Evolutionary conservation across 1,140 invertebrate genomes (phyloP), one percentile per base, ranked within the genome.

Genomic region (Heliconius eleuchia): DNA sequence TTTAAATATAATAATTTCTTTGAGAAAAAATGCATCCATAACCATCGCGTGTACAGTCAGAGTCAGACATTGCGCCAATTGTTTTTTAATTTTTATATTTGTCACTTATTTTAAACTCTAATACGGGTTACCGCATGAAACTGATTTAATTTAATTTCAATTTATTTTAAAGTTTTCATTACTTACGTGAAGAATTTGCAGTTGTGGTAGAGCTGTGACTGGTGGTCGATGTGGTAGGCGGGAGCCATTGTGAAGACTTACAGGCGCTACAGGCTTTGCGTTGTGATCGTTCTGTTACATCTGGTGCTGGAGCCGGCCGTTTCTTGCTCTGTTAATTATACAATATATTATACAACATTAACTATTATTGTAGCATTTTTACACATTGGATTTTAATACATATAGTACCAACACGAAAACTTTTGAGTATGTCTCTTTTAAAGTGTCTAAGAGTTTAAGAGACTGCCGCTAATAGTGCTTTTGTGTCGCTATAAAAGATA

Each of bases 151-250:
- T 19, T 7, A 52, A 19, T 52, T 19, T 52, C 2, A 19, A 52
- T 18, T 19, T 52, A 52, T 4, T 71, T 71, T 30, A 80, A 27
- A 74, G 39, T 52, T 37, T 27, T 60, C n/a, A 23, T 76, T 66
- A 92, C 91, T 90, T 77, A 95, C 94, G 90, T 30, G 94, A 92
- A 13, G 94, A 94, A 85, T 92, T 95, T 6, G 88, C 94, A 34
- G 94, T 95, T 8, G 90, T 90, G 30, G 93, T 94, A 23, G 94
- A 95, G 72, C 94, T 95, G 85, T 95, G 94, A 82, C 94, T 95
- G 66, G 90, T 92, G 71, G 94, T 91, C 39, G 91, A 93, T 0
- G 91, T 91, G n/a, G 88, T 88, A 2, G 89, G 88, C 50, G 93
- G 90, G 34, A 90, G 82, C 91, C 94, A 94, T 75, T 92, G 94